Base-by-base conservation (phyloP, 2,113 vertebrate species). In the Thalassarche chlororhynchos region DNA sequence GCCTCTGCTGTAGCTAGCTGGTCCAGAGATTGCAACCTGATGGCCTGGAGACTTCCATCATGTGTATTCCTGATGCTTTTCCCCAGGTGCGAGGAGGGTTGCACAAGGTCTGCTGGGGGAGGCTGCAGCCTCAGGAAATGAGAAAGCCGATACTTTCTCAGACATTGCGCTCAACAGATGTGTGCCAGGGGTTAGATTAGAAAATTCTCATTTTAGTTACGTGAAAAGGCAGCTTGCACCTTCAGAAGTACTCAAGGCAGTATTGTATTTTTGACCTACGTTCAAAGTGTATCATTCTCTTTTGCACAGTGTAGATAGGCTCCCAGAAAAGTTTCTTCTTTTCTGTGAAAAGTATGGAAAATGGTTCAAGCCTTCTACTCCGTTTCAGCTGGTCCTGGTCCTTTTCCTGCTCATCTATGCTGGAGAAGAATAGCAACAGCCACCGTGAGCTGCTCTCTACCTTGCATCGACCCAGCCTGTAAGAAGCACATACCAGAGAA, bases 371-470 rank as follows among this genome's bases (percentile, higher is more conserved):
- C 11, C 2, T 17, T 9, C 52, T 74, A 23, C 16, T 66, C 17
- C 0, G 1, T 7, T 89, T 79, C 7, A 62, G 24, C 8, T 5
- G 44, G 24, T 57, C 16, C 52, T 54, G 29, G 12, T 76, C 29
- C 36, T 85, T 78, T 85, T 70, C 8, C 9, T 74, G 16, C 12
- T 60, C 2, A 9, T 19, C 12, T 52, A 0, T 38, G 17, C 36
- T 88, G 31, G 26, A 58, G 51, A 36, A 58, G 26, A 72, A 25
- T 12, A 78, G 28, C 47, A 81, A 24, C 12, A 46, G 32, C 14
- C 19, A 14, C 34, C 0, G 1, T 1, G 14, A 85, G 18, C 21
- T 61, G 32, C 24, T 51, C 4, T 26, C 28, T 34, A 2, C 19
- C 23, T 77, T 47, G 26, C 18, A 19, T 9, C 36, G 58, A 29